Evolutionary conservation across 2,113 vertebrate species (phyloP).

Genomic region (Ariopsis seemanni): DNA sequence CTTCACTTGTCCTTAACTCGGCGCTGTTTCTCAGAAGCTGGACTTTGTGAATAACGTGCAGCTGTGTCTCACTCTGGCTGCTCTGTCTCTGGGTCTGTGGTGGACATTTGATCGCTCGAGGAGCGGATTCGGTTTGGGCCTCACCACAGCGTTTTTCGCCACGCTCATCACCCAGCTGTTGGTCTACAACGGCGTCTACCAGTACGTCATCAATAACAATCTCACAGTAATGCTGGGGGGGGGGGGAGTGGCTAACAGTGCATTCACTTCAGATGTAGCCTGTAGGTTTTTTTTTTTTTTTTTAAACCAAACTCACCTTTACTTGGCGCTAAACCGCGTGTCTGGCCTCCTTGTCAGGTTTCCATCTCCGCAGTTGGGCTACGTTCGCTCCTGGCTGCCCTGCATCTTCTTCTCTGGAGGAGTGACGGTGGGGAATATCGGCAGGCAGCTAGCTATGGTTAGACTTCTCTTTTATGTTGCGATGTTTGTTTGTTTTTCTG

Average conservation of each 20-base stretch:
- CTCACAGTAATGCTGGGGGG: neutral
- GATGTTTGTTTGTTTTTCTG: neutral
- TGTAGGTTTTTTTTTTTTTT: no score
- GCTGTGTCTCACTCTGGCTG: conserved; percentile 91
- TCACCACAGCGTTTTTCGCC: conserved; percentile 89
- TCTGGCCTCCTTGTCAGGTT: conserved; percentile 75
- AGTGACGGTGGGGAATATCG: conserved; percentile 97
- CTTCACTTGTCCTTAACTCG: conserved; percentile 72
- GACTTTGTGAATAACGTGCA: conserved; percentile 98
- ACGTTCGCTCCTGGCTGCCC: conserved; percentile 96
- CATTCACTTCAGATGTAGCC: neutral
- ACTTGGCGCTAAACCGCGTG: neutral
- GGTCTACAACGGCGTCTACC: conserved; percentile 94
- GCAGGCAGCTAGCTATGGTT: conserved; percentile 96
- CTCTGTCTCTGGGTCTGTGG: conserved; percentile 93
- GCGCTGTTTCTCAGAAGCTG: conserved; percentile 81
- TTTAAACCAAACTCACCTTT: neutral
- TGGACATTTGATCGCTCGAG: conserved; percentile 97
- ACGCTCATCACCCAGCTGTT: conserved; percentile 89
- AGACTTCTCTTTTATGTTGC: conserved; percentile 32
- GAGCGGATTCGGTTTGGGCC: conserved; percentile 89
- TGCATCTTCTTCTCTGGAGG: conserved; percentile 99
- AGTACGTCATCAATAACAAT: conserved; percentile 75
- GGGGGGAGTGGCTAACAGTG: no score
- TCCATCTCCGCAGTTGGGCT: conserved; percentile 93